A percentile compares a stretch with the other conserved stretches of the same genome.
phyloP scores from a whole-genome alignment of 2,888 invertebrate species.

The Amblyjoppa fuscipennis region DNA sequence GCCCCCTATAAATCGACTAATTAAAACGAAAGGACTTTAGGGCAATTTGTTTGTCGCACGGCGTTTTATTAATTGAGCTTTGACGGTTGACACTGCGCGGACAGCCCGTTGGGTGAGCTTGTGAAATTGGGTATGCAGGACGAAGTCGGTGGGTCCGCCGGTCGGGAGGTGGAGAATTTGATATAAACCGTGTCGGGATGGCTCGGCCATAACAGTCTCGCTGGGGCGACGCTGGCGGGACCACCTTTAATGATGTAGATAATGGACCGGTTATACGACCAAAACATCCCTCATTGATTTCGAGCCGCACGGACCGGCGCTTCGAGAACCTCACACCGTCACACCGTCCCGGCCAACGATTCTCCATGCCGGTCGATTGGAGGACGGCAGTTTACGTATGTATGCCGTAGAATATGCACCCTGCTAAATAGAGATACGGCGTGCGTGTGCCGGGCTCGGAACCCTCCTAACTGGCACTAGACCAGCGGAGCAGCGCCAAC shows the following conservation, averaged over 20 bases:
- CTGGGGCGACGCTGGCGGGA: constrained; percentile 58
- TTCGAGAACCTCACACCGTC: constrained; percentile 35
- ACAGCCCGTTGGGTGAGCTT: background rate
- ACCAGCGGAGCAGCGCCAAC: constrained; percentile 2
- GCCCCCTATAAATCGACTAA: background rate
- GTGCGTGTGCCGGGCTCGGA: constrained; percentile 36
- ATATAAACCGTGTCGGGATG: constrained; percentile 18
- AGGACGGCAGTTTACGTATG: background rate
- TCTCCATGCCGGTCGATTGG: constrained; percentile 1
- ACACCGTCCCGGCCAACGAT: background rate
- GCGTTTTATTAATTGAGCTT: background rate
- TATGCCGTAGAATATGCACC: constrained; percentile 12
- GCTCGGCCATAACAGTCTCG: background rate
- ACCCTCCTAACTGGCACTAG: constrained; percentile 26
- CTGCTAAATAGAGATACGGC: constrained; percentile 32
- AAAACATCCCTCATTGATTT: constrained; percentile 75
- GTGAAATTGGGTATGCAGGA: constrained; percentile 6
- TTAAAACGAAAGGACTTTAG: background rate
- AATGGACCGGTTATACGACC: constrained; percentile 76
- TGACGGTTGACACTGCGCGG: background rate
- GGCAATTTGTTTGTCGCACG: background rate
- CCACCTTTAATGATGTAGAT: constrained; percentile 80
- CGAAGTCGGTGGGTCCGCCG: background rate
- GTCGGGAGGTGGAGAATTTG: background rate
- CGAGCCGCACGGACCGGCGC: constrained; percentile 53